phyloP scores from a whole-genome alignment of 1,140 invertebrate species.

The honey bee (Apis mellifera) region Amel_HAv3.1 CM009942.2:9311001-9311500 shows the following conservation, averaged over 20 bases:
- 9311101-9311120: constrained; percentile 69
- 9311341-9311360: constrained; percentile 67
- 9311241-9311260: constrained; percentile 66
- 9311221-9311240: constrained; percentile 71
- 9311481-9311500: constrained; percentile 70
- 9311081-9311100: constrained; percentile 71
- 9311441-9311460: constrained; percentile 69
- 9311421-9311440: constrained; percentile 71
- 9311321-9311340: constrained; percentile 70
- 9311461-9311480: constrained; percentile 47
- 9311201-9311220: constrained; percentile 73
- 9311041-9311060: constrained; percentile 73
- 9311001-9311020: constrained; percentile 69
- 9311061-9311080: constrained; percentile 72
- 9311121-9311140: constrained; percentile 64
- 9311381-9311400: constrained; percentile 67
- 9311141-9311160: constrained; percentile 56
- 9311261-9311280: constrained; percentile 72
- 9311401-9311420: constrained; percentile 69
- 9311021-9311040: constrained; percentile 78
- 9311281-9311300: constrained; percentile 72
- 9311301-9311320: constrained; percentile 72
- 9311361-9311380: constrained; percentile 76
- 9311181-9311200: constrained; percentile 76
- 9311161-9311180: constrained; percentile 71